These are phyloP conservation scores for Megaustenia siamemsis DNA, from an alignment of 2,888 invertebrate genomes.

Conservation along the genomic window DNA sequence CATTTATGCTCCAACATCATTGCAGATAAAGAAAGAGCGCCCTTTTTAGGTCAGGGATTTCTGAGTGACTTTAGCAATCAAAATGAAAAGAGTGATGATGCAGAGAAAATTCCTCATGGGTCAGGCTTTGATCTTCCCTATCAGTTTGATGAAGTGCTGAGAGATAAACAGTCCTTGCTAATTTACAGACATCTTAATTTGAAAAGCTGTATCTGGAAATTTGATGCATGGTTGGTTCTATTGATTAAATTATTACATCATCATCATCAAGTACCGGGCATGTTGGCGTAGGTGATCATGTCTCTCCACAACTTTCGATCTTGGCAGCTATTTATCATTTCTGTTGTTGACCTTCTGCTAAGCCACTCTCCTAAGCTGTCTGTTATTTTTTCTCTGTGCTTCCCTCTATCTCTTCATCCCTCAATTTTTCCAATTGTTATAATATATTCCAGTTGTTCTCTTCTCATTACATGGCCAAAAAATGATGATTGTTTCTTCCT, in stretches of 20 bases:
- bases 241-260: background rate
- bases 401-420: no score
- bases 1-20: slow-evolving; percentile 80
- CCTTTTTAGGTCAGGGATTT: slow-evolving; percentile 67
- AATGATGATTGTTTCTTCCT: no score
- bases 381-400: no score
- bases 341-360: no score
- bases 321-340: no score
- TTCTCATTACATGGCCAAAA: no score
- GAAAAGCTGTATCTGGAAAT: slow-evolving; percentile 80
- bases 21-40: slow-evolving; percentile 64
- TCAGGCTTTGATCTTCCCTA: slow-evolving; percentile 70
- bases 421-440: no score
- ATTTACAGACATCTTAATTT: slow-evolving; percentile 80
- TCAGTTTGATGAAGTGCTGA: slow-evolving; percentile 71
- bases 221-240: slow-evolving; percentile 76
- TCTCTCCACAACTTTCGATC: no score
- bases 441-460: no score
- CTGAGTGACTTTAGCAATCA: slow-evolving; percentile 51
- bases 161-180: slow-evolving; percentile 70
- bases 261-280: no score
- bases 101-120: slow-evolving; percentile 45
- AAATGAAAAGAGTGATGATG: background rate
- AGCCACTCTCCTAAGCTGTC: no score
- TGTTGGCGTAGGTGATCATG: no score